Base-by-base conservation (phyloP, 2,888 invertebrate species). In the Phasia obesa region DNA sequence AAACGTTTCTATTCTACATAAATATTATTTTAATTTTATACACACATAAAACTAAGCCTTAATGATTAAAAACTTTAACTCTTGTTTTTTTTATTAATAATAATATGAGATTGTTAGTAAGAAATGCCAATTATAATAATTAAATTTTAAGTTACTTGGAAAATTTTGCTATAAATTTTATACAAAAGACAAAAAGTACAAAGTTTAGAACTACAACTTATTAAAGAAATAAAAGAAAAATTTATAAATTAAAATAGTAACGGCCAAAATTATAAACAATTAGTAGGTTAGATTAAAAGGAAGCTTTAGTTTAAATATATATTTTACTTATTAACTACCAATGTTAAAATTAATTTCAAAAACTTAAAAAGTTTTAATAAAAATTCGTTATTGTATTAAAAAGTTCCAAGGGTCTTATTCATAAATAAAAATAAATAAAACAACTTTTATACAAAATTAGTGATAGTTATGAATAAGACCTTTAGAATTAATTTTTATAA, bases 381-480 rank as follows among this genome's bases (percentile, higher is more conserved):
- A 35, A 35, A 35, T 35, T 1, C 6, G 1, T 11, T 4, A 11
- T 35, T 35, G 9, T 35, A 11, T 35, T 35, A 35, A 35, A 11
- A 35, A 35, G n/a, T 31, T 31, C 1, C 9, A 31, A 31, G 9
- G 5, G 5, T 31, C 31, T 31, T 31, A 31, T 11, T 0, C 2
- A 1, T 35, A 11, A 35, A 9, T 35, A 11, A 35, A 35, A 35
- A 35, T 35, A 35, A 35, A 35, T 11, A 35, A 60, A 55, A 25
- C 13, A 62, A 77, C 44, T 51, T 47, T 71, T 25, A 17, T 25
- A 11, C 17, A 59, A 49, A 70, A 53, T 53, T 75, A 77, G 71
- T 78, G 70, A 69, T 55, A 55, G 53, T 55, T n/a, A 23, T 70
- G 23, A 70, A 69, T 53, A 74, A 51, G 51, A 51, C 35, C 35